Percentiles rank a stretch among this genome's conserved stretches.
These are phyloP conservation scores for Amazona ochrocephala DNA, from an alignment of 2,797 vertebrate species.

Conservation along the genomic window DNA sequence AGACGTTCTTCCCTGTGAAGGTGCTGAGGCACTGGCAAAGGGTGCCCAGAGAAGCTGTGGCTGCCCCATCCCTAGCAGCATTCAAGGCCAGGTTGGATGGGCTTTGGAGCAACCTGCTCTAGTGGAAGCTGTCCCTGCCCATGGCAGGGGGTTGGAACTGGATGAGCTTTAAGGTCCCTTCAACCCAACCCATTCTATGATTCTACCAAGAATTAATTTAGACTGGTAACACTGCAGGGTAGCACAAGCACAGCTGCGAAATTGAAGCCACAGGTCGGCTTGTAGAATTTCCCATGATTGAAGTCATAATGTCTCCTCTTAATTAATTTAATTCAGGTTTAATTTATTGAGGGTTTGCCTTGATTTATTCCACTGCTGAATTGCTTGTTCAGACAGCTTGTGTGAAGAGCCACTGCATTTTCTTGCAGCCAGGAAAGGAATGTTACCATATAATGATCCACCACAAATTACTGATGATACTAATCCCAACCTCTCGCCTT, in stretches of 20 bases:
- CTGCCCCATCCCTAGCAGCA: not conserved
- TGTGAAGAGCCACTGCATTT: not conserved
- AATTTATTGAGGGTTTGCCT: constrained; percentile 53
- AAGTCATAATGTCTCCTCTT: constrained; percentile 56
- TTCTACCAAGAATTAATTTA: constrained; percentile 29
- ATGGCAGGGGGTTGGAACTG: not conserved
- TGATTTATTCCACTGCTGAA: constrained; percentile 53
- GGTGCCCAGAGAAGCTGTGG: not conserved
- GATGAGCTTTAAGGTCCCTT: not conserved
- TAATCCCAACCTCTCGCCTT: accelerated
- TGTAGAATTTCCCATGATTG: constrained; percentile 45
- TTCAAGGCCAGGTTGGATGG: not conserved
- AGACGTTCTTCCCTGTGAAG: not conserved
- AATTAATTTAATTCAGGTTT: constrained; percentile 63
- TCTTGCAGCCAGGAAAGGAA: not conserved
- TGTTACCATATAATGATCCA: not conserved
- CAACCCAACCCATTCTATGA: not conserved
- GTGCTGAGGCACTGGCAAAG: accelerated
- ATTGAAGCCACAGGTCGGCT: constrained; percentile 47
- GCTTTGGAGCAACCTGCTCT: not conserved
- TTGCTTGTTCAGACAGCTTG: not conserved
- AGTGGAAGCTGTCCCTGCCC: not conserved
- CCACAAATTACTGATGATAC: not conserved
- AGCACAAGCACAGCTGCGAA: constrained; percentile 62
- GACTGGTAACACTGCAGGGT: not conserved